Evolutionary conservation across 2,888 invertebrate species (phyloP).

Genomic region (Nymphalis urticae): DNA sequence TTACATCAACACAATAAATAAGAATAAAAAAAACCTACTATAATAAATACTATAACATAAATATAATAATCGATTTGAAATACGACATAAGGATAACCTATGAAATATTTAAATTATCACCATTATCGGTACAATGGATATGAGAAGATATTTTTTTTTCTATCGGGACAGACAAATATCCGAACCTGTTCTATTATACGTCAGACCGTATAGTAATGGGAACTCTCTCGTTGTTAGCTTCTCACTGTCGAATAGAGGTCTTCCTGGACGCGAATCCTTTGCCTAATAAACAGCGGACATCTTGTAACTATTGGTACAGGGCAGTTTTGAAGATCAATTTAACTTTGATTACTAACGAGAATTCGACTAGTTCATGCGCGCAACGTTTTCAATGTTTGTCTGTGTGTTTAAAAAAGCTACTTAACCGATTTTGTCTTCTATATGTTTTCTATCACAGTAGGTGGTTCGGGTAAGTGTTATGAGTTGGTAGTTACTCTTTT

Average conservation of each 20-base stretch:
- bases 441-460: too few relatives aligned
- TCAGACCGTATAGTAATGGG: conserved; percentile 28
- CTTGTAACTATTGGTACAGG: conserved; percentile 35
- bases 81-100: too few relatives aligned
- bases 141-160: not conserved
- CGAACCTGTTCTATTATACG: not conserved
- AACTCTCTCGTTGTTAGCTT: conserved; percentile 31
- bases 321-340: conserved; percentile 30
- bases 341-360: conserved; percentile 7
- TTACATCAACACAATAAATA: too few relatives aligned
- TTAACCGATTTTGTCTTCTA: too few relatives aligned
- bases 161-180: not conserved
- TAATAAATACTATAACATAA: too few relatives aligned
- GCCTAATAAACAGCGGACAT: conserved; percentile 26
- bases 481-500: too few relatives aligned
- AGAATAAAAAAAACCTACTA: too few relatives aligned
- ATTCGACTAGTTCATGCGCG: not conserved
- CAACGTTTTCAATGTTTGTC: not conserved
- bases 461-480: too few relatives aligned
- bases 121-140: too few relatives aligned
- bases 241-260: conserved; percentile 38
- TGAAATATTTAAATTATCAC: too few relatives aligned
- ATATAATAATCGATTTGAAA: too few relatives aligned
- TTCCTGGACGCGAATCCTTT: conserved; percentile 38
- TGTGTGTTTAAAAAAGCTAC: too few relatives aligned